Percentiles rank a stretch among this genome's conserved stretches.
These are phyloP conservation scores for Helleia helle DNA, from an alignment of 2,888 invertebrate genomes.

Conservation along the genomic window DNA sequence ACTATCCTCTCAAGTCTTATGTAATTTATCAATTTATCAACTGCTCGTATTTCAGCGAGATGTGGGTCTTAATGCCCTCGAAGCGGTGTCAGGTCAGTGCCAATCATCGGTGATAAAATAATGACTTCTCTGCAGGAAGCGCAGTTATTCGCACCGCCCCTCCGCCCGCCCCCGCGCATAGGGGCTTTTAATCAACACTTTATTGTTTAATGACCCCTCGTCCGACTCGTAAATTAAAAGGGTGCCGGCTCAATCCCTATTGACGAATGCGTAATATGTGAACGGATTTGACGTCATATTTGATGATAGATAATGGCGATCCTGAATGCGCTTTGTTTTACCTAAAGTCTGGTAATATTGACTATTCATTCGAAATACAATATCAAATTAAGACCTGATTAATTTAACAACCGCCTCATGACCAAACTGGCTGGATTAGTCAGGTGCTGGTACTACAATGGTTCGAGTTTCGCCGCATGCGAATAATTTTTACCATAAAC, in stretches of 20 bases:
- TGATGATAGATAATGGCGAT: constrained; percentile 48
- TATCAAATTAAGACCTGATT: no score
- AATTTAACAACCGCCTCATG: no score
- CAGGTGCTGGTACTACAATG: no score
- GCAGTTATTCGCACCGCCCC: constrained; percentile 58
- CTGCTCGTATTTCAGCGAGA: no score
- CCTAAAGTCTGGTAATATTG: constrained; percentile 6
- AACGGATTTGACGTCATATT: constrained; percentile 57
- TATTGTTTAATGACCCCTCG: constrained; percentile 74
- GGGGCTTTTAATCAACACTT: constrained; percentile 75
- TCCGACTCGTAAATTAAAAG: constrained; percentile 69
- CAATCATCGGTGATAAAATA: constrained; percentile 73
- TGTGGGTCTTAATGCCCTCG: constrained; percentile 17
- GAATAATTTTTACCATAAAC: no score
- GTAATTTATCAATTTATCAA: no score
- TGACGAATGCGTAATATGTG: constrained; percentile 65
- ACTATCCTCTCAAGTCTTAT: no score
- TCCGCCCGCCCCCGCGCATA: constrained; percentile 49
- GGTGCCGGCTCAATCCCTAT: constrained; percentile 71
- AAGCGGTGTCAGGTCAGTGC: constrained; percentile 29
- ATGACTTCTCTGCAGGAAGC: constrained; percentile 63
- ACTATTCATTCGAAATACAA: background rate
- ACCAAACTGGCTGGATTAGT: no score
- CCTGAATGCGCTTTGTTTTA: constrained; percentile 13
- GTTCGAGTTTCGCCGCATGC: no score